A percentile compares a stretch with the other conserved stretches of the same genome.
Conservation (phyloP, 2,797 vertebrate genomes). For the Morus bassanus region DNA sequence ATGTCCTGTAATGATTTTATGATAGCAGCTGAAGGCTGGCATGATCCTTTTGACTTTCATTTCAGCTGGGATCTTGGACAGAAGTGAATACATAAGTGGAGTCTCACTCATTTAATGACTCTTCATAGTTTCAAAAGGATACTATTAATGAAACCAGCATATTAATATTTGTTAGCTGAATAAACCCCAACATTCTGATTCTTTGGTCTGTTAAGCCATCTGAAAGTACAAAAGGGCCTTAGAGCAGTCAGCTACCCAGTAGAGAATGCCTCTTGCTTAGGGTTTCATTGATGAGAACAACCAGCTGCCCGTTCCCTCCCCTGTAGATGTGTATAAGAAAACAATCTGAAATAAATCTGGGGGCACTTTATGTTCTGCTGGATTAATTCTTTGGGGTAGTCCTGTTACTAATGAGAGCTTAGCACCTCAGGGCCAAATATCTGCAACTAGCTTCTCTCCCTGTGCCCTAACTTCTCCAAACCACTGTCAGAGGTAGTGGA, state of each 20-base stretch:
- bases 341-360: background rate
- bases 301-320: background rate
- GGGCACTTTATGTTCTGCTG: background rate
- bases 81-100: background rate
- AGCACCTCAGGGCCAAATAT: background rate
- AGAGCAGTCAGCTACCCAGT: background rate
- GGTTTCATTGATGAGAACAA: background rate
- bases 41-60: background rate
- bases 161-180: background rate
- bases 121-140: conserved; percentile 1
- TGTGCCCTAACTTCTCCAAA: background rate
- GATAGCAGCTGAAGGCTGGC: background rate
- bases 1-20: background rate
- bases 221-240: background rate
- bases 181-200: background rate
- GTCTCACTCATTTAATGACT: background rate
- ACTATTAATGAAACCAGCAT: conserved; percentile 3
- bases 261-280: background rate
- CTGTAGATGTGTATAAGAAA: background rate
- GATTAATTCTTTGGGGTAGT: background rate
- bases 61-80: conserved; percentile 13
- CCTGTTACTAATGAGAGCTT: background rate
- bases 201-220: background rate
- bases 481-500: background rate
- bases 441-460: background rate